Evolutionary conservation across 2,888 invertebrate genomes (phyloP).

Genomic region (Pammene aurita): DNA sequence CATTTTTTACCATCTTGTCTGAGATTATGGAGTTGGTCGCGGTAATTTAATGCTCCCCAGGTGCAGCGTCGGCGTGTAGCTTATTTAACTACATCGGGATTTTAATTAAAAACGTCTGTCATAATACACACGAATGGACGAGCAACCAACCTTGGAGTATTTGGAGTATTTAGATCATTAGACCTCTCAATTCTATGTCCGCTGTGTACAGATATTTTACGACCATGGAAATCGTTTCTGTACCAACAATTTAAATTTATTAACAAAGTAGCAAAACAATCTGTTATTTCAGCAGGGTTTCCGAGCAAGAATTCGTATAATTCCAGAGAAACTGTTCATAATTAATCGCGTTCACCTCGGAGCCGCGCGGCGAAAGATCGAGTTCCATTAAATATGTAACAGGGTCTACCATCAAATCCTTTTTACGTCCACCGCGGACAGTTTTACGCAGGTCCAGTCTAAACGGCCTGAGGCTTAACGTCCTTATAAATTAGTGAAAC

Average conservation of each 20-base stretch:
- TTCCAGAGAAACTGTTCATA: constrained; percentile 65
- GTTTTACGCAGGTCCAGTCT: constrained; percentile 69
- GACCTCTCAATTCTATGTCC: constrained; percentile 5
- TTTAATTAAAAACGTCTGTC: constrained; percentile 76
- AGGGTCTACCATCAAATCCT: constrained; percentile 77
- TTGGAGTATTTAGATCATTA: background rate
- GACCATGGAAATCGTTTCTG: constrained; percentile 21
- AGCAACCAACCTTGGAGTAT: background rate
- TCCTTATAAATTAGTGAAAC: constrained; percentile 83
- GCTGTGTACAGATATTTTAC: constrained; percentile 18
- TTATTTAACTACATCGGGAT: constrained; percentile 68
- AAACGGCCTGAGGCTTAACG: constrained; percentile 63
- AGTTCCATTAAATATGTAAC: constrained; percentile 74
- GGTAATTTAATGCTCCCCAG: constrained; percentile 73
- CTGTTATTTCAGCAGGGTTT: constrained; percentile 49
- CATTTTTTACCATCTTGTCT: constrained; percentile 54
- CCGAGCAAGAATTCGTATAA: constrained; percentile 63
- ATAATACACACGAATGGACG: constrained; percentile 51
- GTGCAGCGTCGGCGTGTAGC: constrained; percentile 67
- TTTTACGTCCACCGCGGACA: constrained; percentile 75
- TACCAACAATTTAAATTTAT: constrained; percentile 44
- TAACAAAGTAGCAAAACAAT: constrained; percentile 51
- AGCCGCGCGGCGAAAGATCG: constrained; percentile 66
- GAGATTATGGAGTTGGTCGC: constrained; percentile 46
- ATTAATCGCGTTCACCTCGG: constrained; percentile 68